Evolutionary conservation across 2,113 vertebrate species (phyloP), one percentile per base, ranked within the genome.

Genomic region (Mirza zaza): DNA sequence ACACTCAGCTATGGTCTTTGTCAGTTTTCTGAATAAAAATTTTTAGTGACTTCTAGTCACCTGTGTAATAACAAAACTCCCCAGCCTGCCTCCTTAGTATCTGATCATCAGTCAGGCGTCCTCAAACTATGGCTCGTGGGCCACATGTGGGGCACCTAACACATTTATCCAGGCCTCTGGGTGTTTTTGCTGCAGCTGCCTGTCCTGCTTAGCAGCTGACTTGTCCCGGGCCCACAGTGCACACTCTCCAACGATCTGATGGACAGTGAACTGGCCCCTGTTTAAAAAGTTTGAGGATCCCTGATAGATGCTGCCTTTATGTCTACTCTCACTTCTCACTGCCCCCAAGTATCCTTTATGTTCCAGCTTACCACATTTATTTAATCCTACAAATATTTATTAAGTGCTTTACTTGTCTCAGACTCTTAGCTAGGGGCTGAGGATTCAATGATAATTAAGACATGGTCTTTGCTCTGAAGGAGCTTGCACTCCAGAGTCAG

Each of bases 331-430:
- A 79, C 9, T 75, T 93, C 25, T 90, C 67, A 39, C 18, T 8
- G 5, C 18, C 25, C 39, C 17, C 17, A 42, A 5, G 10, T 75
- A 42, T 13, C 63, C 39, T 75, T 25, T 39, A 21, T 61, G 12
- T 73, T 75, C 12, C 71, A 61, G 32, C 61, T 42, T 32, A 61
- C 8, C 9, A 34, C 91, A 79, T 57, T 92, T 50, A n/a, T 77
- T 76, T 36, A 81, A 6, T 61, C 50, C 34, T 73, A 85, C 59
- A 83, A 68, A 32, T 85, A 79, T 36, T 87, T 94, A 77, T 71
- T 76, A 94, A 77, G 52, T 67, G 34, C 27, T 85, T 77, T 42
- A 21, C 88, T 95, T 95, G 42, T 70, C 77, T 88, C 76, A 67
- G 29, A 67, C 7, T 48, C 27, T 85, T 52, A 95, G 65, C 18